Conservation (phyloP, 92 coral and sea anemone species). For the Isaurus tuberculatus region DNA sequence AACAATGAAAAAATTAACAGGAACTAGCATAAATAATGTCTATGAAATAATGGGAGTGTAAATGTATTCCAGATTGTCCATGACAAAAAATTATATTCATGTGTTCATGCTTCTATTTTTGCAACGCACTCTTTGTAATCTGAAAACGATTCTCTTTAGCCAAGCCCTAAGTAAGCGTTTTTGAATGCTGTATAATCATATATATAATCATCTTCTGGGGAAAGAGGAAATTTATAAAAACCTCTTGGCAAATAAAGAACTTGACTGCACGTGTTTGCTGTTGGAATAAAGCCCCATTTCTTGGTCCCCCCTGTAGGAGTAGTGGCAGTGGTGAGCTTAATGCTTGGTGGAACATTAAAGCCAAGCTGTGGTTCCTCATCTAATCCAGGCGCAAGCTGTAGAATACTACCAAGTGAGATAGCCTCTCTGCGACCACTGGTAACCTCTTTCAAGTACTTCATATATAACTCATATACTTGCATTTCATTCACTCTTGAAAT, state of each 20-base stretch:
- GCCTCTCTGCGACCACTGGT: slow-evolving; percentile 65
- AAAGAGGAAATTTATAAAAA: slow-evolving; percentile 18
- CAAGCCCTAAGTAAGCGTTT: not conserved
- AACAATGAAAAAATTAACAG: not conserved
- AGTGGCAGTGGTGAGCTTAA: slow-evolving; percentile 21
- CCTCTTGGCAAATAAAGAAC: slow-evolving; percentile 12
- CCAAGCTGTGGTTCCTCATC: slow-evolving; percentile 75
- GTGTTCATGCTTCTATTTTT: not conserved
- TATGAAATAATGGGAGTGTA: not conserved
- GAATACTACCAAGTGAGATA: slow-evolving; percentile 63
- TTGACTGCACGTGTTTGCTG: slow-evolving; percentile 38
- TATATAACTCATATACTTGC: not conserved
- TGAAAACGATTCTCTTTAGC: not conserved
- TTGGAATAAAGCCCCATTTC: slow-evolving; percentile 53
- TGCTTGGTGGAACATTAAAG: slow-evolving; percentile 49
- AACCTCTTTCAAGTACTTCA: slow-evolving; percentile 7
- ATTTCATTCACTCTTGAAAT: slow-evolving; percentile 45
- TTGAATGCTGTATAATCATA: not conserved
- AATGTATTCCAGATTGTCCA: not conserved
- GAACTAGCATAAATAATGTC: not conserved
- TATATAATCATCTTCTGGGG: slow-evolving; percentile 22
- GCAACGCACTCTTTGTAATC: not conserved
- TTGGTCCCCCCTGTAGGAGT: slow-evolving; percentile 20
- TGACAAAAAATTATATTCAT: not conserved
- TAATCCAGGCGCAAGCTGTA: slow-evolving; percentile 63